A percentile compares a stretch with the other conserved stretches of the same genome.
Evolutionary conservation across 2,113 vertebrate genomes (phyloP).

Genomic region (Nerophis lumbriciformis): DNA sequence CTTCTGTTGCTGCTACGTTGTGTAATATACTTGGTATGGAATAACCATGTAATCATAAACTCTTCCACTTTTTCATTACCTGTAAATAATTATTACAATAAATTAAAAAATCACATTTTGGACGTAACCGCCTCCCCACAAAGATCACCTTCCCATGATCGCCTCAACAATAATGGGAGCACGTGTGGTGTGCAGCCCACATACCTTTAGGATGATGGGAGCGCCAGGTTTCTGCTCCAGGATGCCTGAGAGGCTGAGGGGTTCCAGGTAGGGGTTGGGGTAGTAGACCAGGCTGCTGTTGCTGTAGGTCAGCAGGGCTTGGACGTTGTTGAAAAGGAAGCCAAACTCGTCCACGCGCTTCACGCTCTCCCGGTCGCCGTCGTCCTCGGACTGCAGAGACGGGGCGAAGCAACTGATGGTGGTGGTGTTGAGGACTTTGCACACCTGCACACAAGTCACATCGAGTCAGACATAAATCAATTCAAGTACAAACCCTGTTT

Average conservation of each 20-base stretch:
- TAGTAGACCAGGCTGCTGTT: conserved; percentile 94
- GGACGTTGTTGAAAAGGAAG: conserved; percentile 97
- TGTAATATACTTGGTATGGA: too few species aligned
- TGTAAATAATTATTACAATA: too few species aligned
- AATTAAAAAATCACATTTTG: too few species aligned
- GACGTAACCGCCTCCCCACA: too few species aligned
- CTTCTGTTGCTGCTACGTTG: too few species aligned
- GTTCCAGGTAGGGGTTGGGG: conserved; percentile 91
- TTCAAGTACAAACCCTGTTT: background rate
- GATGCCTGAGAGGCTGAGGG: conserved; percentile 83
- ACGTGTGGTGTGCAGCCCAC: background rate
- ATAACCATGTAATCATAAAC: too few species aligned
- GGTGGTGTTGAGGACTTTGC: conserved; percentile 85
- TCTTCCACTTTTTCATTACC: too few species aligned
- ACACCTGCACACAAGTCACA: conserved; percentile 74
- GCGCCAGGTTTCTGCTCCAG: conserved; percentile 96
- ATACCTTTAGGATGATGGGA: conserved; percentile 94
- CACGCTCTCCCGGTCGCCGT: conserved; percentile 76
- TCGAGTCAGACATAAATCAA: background rate
- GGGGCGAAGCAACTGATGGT: conserved; percentile 88
- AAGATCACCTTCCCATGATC: too few species aligned
- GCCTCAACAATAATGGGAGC: too few species aligned
- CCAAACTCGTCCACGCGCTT: conserved; percentile 93
- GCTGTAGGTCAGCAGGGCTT: conserved; percentile 89
- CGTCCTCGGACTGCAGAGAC: conserved; percentile 78